Evolutionary conservation across 2,888 invertebrate genomes (phyloP), one percentile per base, ranked within the genome.

Genomic region (Microplitis deprimator): DNA sequence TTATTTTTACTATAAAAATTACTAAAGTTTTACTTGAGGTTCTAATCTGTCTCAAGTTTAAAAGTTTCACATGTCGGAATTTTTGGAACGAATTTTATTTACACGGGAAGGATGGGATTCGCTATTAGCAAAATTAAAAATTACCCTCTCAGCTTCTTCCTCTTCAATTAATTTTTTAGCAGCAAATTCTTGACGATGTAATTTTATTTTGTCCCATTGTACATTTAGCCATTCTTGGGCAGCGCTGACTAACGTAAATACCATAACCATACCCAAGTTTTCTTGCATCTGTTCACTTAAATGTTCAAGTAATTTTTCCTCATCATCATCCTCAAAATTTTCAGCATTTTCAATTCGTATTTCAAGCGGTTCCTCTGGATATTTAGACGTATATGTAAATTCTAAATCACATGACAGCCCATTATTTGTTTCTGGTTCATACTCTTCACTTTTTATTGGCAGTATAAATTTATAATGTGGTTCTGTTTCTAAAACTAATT

Each of bases 261-360:
- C 94, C 98, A 99, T 98, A 60, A 97, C 98, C 96, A 97, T 98
- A 1, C 99, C 99, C 73, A 98, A 87, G 91, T 97, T 98, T 87
- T 97, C 97, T 81, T 94, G 92, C 76, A 94, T 94, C 91, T 95
- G 93, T 87, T 94, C 92, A 50, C 91, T 87, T 82, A 97, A 91
- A 90, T 95, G 94, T 80, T 92, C 90, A 75, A 94, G 91, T 39
- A 97, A 90, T 82, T 93, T 92, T 77, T 92, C 87, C 83, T 93
- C 92, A 82, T 94, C 93, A 39, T 92, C 92, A 65, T 94, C 94
- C 78, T 94, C 94, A 84, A 98, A 94, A 88, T 97, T 95, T 79
- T 95, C 93, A 59, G 93, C 90, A 81, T 94, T 93, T 79, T 95
- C 93, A 78, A 98, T 93, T 88, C 96, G 95, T 82, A 98, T 93